These are phyloP conservation scores for Montipora foliosa DNA, from an alignment of 64 coral and sea anemone genomes.

Conservation along the genomic window DNA sequence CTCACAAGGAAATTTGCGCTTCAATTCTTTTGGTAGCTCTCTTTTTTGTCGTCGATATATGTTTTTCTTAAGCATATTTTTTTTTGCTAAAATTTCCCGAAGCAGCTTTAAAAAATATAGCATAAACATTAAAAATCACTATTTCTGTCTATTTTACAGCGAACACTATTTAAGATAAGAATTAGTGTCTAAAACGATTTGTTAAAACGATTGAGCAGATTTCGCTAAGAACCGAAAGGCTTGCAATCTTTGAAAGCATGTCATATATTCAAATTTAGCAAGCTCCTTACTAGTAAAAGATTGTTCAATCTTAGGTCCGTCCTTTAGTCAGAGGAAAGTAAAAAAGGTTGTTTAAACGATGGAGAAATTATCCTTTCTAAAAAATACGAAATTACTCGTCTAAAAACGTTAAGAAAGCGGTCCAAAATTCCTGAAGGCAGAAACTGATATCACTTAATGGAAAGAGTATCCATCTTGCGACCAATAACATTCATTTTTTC, in stretches of 20 bases:
- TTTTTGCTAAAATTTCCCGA: constrained; percentile 48
- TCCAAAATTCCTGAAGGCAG: too few relatives aligned
- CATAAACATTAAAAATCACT: constrained; percentile 42
- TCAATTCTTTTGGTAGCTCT: not conserved
- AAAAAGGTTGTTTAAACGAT: too few relatives aligned
- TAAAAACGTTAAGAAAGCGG: too few relatives aligned
- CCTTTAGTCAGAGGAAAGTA: too few relatives aligned
- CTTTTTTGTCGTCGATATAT: not conserved
- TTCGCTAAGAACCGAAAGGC: not conserved
- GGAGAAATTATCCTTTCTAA: too few relatives aligned
- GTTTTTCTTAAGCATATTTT: not conserved
- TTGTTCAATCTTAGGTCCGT: too few relatives aligned
- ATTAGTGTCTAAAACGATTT: not conserved
- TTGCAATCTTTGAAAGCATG: not conserved
- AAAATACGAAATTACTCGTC: too few relatives aligned
- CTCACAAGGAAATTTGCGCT: not conserved
- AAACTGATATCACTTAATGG: constrained; percentile 18
- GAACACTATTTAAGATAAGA: not conserved
- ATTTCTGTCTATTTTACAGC: not conserved
- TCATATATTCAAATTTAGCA: too few relatives aligned
- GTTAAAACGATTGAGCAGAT: not conserved
- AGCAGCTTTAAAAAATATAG: constrained; percentile 33
- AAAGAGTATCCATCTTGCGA: constrained; percentile 48
- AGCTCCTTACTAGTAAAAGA: too few relatives aligned
- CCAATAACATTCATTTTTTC: constrained; percentile 82